Evolutionary conservation across 2,888 invertebrate genomes (phyloP).

Genomic region (Prenolepis imparis): DNA sequence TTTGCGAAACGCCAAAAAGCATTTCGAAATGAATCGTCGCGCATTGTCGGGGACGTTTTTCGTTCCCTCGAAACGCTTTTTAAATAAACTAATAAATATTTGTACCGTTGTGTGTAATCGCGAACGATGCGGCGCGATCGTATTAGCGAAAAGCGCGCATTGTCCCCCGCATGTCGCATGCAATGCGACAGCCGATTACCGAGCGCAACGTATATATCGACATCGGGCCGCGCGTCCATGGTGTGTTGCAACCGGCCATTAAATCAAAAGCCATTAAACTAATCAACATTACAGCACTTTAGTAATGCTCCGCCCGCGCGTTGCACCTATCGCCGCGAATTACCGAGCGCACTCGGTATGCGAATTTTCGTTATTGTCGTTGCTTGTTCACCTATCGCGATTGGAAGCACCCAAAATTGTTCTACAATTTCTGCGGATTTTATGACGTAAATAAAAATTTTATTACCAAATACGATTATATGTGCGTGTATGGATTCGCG

Average conservation of each 20-base stretch:
- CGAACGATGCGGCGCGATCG: conserved; percentile 55
- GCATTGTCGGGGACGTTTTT: conserved; percentile 47
- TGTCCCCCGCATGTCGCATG: conserved; percentile 65
- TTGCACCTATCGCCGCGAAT: conserved; percentile 26
- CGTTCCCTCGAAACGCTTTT: conserved; percentile 63
- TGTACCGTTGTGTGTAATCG: conserved; percentile 68
- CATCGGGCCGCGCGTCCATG: conserved; percentile 28
- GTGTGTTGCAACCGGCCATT: conserved; percentile 64
- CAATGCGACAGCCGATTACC: conserved; percentile 70
- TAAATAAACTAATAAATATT: conserved; percentile 74
- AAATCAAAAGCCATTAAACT: conserved; percentile 74
- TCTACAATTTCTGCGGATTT: not conserved
- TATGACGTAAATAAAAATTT: not conserved
- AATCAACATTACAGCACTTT: conserved; percentile 68
- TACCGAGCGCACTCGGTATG: not conserved
- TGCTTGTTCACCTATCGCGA: conserved; percentile 7
- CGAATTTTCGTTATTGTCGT: conserved; percentile 39
- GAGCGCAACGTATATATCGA: conserved; percentile 32
- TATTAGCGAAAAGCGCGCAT: conserved; percentile 65
- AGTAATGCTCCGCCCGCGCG: conserved; percentile 8
- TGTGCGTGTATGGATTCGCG: not conserved
- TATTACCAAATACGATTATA: not conserved
- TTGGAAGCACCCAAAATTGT: conserved; percentile 7
- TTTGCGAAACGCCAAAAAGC: conserved; percentile 42
- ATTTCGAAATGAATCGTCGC: conserved; percentile 56